Conservation (phyloP, 2,797 vertebrate genomes). For the Notamacropus eugenii region DNA sequence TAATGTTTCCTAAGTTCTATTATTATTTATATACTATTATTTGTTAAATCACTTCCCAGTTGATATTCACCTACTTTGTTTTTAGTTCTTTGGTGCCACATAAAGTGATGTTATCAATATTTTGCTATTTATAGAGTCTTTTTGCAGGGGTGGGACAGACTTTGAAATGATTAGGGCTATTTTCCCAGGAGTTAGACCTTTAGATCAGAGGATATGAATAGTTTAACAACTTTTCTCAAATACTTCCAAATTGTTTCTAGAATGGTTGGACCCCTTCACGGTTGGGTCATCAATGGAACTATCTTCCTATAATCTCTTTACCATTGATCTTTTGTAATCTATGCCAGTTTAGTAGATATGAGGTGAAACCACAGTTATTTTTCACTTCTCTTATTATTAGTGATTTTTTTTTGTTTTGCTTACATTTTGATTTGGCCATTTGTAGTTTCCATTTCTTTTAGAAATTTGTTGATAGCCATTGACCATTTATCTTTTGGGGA, state of each 20-base stretch:
- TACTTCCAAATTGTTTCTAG: background rate
- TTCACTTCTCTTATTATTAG: background rate
- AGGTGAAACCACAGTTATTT: background rate
- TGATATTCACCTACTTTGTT: background rate
- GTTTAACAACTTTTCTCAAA: background rate
- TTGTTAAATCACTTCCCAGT: background rate
- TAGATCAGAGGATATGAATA: background rate
- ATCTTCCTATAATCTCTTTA: background rate
- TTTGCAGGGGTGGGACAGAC: fast-evolving
- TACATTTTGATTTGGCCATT: background rate
- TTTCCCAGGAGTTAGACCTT: background rate
- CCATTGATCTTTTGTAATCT: background rate
- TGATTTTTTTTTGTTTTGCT: background rate
- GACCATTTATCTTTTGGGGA: background rate
- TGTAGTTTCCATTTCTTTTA: background rate
- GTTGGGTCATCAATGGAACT: background rate
- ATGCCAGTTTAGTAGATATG: background rate
- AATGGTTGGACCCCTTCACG: background rate
- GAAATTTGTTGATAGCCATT: background rate
- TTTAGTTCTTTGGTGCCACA: background rate
- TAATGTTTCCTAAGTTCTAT: background rate
- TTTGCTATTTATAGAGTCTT: background rate
- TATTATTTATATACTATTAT: background rate
- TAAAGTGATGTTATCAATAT: background rate
- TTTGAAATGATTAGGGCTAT: background rate